Percentiles rank a stretch among this genome's conserved stretches.
Evolutionary conservation across 2,888 invertebrate species (phyloP).

Genomic region (Drosophila borborema): DNA sequence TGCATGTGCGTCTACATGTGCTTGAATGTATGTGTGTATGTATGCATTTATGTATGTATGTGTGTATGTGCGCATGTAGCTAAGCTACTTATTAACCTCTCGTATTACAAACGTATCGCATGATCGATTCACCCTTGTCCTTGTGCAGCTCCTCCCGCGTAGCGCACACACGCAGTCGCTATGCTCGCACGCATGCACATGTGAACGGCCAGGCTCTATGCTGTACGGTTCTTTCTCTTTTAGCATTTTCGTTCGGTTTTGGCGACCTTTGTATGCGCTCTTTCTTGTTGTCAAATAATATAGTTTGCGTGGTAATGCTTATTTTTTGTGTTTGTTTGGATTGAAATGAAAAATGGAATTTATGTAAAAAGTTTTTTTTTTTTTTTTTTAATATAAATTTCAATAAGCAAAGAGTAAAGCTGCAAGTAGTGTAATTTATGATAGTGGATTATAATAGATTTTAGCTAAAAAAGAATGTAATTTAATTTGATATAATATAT

Average conservation of each 20-base stretch:
- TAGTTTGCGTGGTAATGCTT: background rate
- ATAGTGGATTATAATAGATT: background rate
- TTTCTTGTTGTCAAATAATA: background rate
- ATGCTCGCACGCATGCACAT: slow-evolving; percentile 15
- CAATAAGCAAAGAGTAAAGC: background rate
- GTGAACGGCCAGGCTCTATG: slow-evolving; percentile 9
- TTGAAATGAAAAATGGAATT: background rate
- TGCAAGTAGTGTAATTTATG: background rate
- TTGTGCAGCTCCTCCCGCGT: slow-evolving; percentile 14
- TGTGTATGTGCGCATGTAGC: background rate
- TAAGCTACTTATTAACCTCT: slow-evolving; percentile 11
- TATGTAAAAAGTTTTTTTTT: no score
- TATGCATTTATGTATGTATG: background rate
- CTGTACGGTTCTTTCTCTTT: slow-evolving; percentile 2
- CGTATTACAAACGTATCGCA: slow-evolving; percentile 4
- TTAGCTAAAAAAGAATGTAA: background rate
- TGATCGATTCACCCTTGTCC: slow-evolving; percentile 18
- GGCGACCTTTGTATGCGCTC: slow-evolving; percentile 35
- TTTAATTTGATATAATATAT: background rate
- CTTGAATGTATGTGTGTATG: background rate
- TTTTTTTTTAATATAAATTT: no score
- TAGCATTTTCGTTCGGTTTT: slow-evolving; percentile 5
- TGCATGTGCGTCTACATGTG: background rate
- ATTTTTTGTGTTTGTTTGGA: background rate
- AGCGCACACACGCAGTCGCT: slow-evolving; percentile 33